phyloP scores from a whole-genome alignment of 2,797 vertebrate species.

The Argentina silus region DNA sequence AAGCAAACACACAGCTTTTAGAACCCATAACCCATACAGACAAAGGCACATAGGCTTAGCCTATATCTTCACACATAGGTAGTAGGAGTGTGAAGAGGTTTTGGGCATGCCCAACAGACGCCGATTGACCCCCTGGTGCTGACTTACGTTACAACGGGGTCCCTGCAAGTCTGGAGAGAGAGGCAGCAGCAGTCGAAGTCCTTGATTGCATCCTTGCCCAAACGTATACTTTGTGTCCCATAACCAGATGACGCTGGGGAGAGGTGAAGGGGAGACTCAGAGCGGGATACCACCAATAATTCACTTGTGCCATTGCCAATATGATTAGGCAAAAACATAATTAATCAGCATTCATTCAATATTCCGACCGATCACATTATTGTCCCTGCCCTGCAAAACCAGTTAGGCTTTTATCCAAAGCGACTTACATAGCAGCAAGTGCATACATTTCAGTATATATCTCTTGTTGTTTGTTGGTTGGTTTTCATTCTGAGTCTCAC shows the following conservation, averaged over 20 bases:
- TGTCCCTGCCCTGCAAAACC: too few relatives aligned
- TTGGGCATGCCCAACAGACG: too few relatives aligned
- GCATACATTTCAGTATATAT: too few relatives aligned
- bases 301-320: too few relatives aligned
- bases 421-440: neutral
- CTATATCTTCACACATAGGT: too few relatives aligned
- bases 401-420: too few relatives aligned
- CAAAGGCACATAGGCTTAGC: too few relatives aligned
- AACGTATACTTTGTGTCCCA: slow-evolving; percentile 88
- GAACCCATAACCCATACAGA: slow-evolving; percentile 13
- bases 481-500: too few relatives aligned
- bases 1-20: slow-evolving; percentile 12
- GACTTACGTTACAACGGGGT: slow-evolving; percentile 88
- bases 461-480: too few relatives aligned
- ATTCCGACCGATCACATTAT: too few relatives aligned
- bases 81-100: too few relatives aligned
- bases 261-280: neutral
- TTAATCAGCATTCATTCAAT: neutral
- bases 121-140: neutral
- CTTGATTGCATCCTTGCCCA: slow-evolving; percentile 91
- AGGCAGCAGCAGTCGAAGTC: slow-evolving; percentile 94
- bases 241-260: slow-evolving; percentile 87
- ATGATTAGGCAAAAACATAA: neutral
- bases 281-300: too few relatives aligned
- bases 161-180: slow-evolving; percentile 87